phyloP scores from a whole-genome alignment of 2,888 invertebrate species.

The Bombylius discolor region DNA sequence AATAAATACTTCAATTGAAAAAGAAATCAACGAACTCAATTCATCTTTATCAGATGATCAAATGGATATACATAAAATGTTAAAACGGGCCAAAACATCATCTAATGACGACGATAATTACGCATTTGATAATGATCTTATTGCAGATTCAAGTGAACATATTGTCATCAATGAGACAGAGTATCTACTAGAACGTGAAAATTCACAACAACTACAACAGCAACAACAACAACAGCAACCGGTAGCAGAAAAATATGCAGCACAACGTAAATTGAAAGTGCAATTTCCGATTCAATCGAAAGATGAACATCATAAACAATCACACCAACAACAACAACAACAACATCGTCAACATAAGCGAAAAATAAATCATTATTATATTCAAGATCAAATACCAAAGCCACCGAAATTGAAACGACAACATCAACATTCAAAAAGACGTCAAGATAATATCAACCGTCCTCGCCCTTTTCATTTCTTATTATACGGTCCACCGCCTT shows the following conservation, averaged over 20 bases:
- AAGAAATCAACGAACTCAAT: background rate
- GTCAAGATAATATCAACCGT: slow-evolving; percentile 14
- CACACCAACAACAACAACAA: background rate
- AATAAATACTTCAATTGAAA: background rate
- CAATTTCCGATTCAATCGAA: background rate
- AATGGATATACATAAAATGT: background rate
- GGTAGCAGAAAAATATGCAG: background rate
- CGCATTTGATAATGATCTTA: background rate
- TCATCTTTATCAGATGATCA: background rate
- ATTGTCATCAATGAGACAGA: background rate
- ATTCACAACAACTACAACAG: background rate
- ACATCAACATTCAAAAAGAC: slow-evolving; percentile 8
- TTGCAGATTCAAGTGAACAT: background rate
- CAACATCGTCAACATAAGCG: background rate
- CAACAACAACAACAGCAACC: background rate
- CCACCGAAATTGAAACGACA: slow-evolving; percentile 12
- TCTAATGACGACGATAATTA: background rate
- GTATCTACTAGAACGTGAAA: slow-evolving; percentile 9
- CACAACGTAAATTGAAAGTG: slow-evolving; percentile 1
- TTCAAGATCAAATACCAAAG: slow-evolving; percentile 16
- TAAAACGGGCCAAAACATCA: background rate
- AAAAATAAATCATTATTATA: background rate
- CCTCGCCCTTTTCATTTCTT: slow-evolving; percentile 35
- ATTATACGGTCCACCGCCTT: slow-evolving; percentile 28
- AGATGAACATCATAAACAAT: background rate